Percentiles rank a stretch among this genome's conserved stretches.
These are phyloP conservation scores for Mustela nigripes DNA, from an alignment of 2,113 vertebrate species.

Conservation along the genomic window DNA sequence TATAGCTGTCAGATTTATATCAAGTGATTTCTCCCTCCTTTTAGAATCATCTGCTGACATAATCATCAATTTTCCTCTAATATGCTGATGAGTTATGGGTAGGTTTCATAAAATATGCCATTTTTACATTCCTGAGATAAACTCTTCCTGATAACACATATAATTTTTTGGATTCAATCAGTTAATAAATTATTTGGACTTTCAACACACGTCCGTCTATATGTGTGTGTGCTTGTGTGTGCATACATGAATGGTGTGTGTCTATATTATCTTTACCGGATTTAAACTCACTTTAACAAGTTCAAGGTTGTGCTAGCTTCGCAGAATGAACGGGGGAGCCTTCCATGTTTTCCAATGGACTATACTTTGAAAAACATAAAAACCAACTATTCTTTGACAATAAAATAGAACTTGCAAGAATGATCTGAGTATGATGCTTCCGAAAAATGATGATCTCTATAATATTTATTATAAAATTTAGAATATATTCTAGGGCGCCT, in stretches of 20 bases:
- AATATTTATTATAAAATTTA: neutral
- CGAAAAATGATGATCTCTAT: neutral
- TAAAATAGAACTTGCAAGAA: conserved; percentile 57
- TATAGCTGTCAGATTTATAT: neutral
- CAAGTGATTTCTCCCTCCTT: neutral
- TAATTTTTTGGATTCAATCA: neutral
- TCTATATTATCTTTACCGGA: neutral
- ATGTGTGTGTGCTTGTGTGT: neutral
- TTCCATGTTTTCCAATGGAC: neutral
- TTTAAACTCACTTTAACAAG: neutral
- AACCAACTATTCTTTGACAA: neutral
- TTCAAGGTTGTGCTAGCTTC: neutral
- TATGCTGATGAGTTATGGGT: neutral
- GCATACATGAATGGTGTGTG: neutral
- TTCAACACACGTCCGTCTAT: neutral
- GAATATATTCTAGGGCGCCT: neutral
- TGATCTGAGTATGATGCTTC: neutral
- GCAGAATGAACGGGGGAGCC: neutral
- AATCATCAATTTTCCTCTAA: neutral
- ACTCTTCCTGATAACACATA: neutral
- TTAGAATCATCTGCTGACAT: neutral
- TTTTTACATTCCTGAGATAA: conserved; percentile 12
- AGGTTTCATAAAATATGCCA: conserved; percentile 12
- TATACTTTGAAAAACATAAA: conserved; percentile 31
- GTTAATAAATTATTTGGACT: conserved; percentile 8